A percentile compares a stretch with the other conserved stretches of the same genome.
These are phyloP conservation scores for Morbakka virulenta DNA, from an alignment of 30 jellyfish, hydroid and myxozoan species.

Conservation along the genomic window DNA sequence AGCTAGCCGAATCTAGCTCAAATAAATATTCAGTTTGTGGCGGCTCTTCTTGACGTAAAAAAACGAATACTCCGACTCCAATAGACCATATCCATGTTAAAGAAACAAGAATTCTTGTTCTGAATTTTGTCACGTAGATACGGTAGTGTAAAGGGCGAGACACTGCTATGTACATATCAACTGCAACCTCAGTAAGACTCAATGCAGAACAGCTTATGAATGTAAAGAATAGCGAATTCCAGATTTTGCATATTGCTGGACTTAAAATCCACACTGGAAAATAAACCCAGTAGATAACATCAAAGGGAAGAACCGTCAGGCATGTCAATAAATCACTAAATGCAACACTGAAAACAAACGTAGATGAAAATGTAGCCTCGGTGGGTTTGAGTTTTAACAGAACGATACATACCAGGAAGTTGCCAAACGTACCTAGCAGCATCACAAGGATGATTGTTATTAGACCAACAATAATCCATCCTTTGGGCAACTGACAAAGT, in stretches of 20 bases:
- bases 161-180: slow-evolving; percentile 27
- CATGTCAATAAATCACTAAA: slow-evolving; percentile 28
- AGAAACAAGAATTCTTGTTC: neutral
- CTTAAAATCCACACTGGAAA: slow-evolving; percentile 25
- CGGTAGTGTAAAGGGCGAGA: slow-evolving; percentile 5
- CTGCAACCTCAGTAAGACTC: neutral
- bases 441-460: slow-evolving; percentile 1
- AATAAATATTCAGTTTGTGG: slow-evolving; percentile 14
- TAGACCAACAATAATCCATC: slow-evolving; percentile 24
- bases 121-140: too few species aligned
- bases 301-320: slow-evolving; percentile 33
- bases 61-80: slow-evolving; percentile 5
- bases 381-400: slow-evolving; percentile 6
- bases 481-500: slow-evolving; percentile 16
- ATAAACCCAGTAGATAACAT: slow-evolving; percentile 16
- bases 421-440: slow-evolving; percentile 50
- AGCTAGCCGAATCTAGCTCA: slow-evolving; percentile 10
- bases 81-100: slow-evolving; percentile 32
- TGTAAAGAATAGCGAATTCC: slow-evolving; percentile 45
- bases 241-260: slow-evolving; percentile 13
- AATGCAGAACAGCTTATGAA: slow-evolving; percentile 10
- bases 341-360: slow-evolving; percentile 14
- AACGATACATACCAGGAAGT: slow-evolving; percentile 8
- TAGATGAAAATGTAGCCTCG: slow-evolving; percentile 8
- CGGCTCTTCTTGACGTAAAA: slow-evolving; percentile 10